Evolutionary conservation across 2,797 vertebrate species (phyloP).

Genomic region (Sitta carolinensis): DNA sequence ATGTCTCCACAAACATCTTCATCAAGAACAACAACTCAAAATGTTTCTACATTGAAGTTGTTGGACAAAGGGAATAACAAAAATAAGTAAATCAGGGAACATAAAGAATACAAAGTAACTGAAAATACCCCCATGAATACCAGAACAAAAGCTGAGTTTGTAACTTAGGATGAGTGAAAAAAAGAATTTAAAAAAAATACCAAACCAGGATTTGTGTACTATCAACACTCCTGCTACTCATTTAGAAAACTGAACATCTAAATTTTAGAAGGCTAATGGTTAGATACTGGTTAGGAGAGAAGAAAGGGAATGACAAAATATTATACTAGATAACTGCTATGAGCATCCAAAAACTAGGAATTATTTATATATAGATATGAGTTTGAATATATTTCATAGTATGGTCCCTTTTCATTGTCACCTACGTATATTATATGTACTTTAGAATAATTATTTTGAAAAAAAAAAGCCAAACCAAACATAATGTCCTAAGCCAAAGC

Average conservation of each 20-base stretch:
- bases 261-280: neutral
- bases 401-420: neutral
- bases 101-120: neutral
- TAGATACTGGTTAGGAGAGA: neutral
- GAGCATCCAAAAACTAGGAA: neutral
- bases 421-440: neutral
- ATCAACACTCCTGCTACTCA: neutral
- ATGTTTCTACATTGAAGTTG: neutral
- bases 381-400: neutral
- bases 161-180: fast-evolving
- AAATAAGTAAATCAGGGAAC: neutral
- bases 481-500: neutral
- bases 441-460: neutral
- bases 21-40: neutral
- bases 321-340: neutral
- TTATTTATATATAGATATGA: neutral
- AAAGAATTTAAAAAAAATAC: neutral
- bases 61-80: neutral
- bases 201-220: neutral
- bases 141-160: neutral
- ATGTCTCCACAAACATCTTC: neutral
- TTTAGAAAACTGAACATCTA: neutral
- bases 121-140: neutral
- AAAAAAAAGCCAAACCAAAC: neutral
- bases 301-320: neutral